These are phyloP conservation scores for Strix uralensis DNA, from an alignment of 2,113 vertebrate genomes.

Conservation along the genomic window DNA sequence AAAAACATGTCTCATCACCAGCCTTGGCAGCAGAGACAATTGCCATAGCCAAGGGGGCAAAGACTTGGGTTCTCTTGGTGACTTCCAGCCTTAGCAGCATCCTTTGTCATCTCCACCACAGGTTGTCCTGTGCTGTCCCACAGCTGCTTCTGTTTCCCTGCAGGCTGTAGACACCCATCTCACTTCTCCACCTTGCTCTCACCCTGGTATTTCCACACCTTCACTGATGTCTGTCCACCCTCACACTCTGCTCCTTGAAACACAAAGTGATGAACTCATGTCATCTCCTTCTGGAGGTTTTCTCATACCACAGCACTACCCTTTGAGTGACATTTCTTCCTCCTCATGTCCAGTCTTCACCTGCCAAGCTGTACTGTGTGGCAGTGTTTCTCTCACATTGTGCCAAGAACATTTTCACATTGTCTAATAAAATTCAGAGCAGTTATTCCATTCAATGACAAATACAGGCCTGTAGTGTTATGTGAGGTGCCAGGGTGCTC, in stretches of 20 bases:
- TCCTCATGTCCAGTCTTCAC: background rate
- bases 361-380: background rate
- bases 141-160: background rate
- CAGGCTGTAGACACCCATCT: background rate
- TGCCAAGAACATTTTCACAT: too few species aligned
- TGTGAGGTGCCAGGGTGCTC: too few species aligned
- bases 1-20: background rate
- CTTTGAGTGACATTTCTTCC: background rate
- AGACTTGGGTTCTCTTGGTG: background rate
- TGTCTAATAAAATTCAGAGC: too few species aligned
- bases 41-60: background rate
- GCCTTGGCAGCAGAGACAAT: background rate
- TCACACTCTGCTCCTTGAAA: background rate
- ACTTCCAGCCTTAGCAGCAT: background rate
- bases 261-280: background rate
- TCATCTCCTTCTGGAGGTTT: background rate
- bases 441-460: too few species aligned
- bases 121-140: background rate
- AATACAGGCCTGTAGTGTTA: too few species aligned
- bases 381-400: background rate
- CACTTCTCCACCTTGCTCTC: background rate
- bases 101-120: background rate
- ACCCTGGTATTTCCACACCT: background rate
- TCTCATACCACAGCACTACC: background rate
- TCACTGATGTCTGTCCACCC: too few species aligned